phyloP scores from a whole-genome alignment of 2,797 vertebrate species.

The Coluber constrictor region DNA sequence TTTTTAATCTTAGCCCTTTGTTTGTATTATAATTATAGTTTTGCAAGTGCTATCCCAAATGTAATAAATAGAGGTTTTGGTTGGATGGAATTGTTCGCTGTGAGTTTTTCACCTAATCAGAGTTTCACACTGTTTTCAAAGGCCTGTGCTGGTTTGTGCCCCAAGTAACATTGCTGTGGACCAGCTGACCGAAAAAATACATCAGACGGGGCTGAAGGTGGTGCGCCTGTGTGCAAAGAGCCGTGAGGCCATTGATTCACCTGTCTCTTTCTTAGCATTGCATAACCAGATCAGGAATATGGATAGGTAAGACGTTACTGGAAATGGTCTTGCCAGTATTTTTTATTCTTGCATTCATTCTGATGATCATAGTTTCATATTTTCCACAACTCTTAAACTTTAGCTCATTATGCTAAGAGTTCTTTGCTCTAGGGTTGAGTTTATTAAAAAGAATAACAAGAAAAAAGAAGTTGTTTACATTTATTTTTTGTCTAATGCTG shows the following conservation, averaged over 20 bases:
- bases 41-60: background rate
- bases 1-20: background rate
- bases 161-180: slow-evolving; percentile 98
- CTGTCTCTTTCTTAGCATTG: slow-evolving; percentile 93
- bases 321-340: background rate
- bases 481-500: background rate
- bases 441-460: background rate
- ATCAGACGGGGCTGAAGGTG: slow-evolving; percentile 95
- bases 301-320: slow-evolving; percentile 82
- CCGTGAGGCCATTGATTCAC: slow-evolving; percentile 95
- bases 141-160: slow-evolving; percentile 95
- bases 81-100: background rate
- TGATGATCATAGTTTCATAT: background rate
- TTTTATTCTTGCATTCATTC: background rate
- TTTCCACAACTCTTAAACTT: background rate
- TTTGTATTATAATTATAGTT: background rate
- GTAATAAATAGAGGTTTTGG: background rate
- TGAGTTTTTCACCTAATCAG: background rate
- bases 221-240: slow-evolving; percentile 97
- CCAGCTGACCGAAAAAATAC: slow-evolving; percentile 97
- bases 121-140: slow-evolving; percentile 46
- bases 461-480: background rate
- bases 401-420: background rate
- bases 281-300: slow-evolving; percentile 99
- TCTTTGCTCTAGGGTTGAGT: background rate